These are phyloP conservation scores for Serilophus lunatus DNA, from an alignment of 2,113 vertebrate genomes.

Conservation along the genomic window DNA sequence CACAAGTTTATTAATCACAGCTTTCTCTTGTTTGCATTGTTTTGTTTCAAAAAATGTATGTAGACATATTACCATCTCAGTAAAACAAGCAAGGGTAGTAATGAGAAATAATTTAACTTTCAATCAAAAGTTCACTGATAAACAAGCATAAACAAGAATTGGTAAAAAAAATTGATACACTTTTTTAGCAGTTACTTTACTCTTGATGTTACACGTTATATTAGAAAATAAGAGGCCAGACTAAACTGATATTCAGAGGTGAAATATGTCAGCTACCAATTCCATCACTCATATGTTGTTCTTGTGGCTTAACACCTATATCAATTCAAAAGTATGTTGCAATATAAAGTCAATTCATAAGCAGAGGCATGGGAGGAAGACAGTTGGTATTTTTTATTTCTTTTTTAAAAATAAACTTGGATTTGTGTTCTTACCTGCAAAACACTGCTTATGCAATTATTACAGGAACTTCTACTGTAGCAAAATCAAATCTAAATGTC, in stretches of 20 bases:
- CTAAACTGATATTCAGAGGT: not conserved
- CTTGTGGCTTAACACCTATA: not conserved
- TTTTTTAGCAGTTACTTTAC: not conserved
- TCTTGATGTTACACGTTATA: not conserved
- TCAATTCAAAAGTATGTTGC: not conserved
- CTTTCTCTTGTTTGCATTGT: fast-evolving
- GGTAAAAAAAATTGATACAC: not conserved
- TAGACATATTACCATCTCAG: not conserved
- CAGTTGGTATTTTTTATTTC: not conserved
- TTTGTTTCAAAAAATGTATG: not conserved
- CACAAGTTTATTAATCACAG: not conserved
- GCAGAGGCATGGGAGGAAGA: fast-evolving
- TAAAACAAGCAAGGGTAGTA: not conserved
- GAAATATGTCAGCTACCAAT: not conserved
- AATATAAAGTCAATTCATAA: not conserved
- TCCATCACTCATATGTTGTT: not conserved
- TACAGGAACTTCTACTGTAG: not conserved
- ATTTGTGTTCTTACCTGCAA: not conserved
- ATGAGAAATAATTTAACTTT: not conserved
- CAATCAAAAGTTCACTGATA: not conserved
- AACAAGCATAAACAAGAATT: not conserved
- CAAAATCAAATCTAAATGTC: not conserved
- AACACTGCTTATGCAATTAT: not conserved
- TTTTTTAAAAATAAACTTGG: not conserved
- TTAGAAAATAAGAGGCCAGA: not conserved